phyloP scores from a whole-genome alignment of 2,113 vertebrate species.

The Micronycteris hirsuta region DNA sequence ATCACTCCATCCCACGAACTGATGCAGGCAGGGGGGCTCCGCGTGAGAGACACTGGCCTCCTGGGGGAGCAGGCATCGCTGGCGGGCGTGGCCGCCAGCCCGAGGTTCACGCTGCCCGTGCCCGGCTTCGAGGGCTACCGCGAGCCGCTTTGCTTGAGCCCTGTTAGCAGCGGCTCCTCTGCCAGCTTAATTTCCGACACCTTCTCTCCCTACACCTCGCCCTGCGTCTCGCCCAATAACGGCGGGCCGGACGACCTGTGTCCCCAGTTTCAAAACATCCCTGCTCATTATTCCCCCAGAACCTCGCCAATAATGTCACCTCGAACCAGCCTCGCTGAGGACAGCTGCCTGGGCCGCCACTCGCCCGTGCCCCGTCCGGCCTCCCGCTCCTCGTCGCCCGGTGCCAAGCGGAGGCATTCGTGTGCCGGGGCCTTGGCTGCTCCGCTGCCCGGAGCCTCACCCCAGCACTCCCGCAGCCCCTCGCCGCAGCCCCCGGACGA shows the following conservation, averaged over 20 bases:
- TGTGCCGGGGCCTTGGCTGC: slow-evolving; percentile 88
- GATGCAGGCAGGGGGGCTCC: slow-evolving; percentile 87
- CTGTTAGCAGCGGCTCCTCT: slow-evolving; percentile 98
- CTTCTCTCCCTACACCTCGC: slow-evolving; percentile 94
- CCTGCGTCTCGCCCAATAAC: slow-evolving; percentile 97
- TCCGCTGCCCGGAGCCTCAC: slow-evolving; percentile 83
- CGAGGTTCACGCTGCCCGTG: slow-evolving; percentile 93
- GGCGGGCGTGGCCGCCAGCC: slow-evolving; percentile 83
- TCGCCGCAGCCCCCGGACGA: slow-evolving; percentile 91
- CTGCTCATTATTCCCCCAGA: slow-evolving; percentile 93
- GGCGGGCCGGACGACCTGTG: slow-evolving; percentile 93
- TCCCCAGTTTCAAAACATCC: slow-evolving; percentile 96
- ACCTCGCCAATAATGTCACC: slow-evolving; percentile 97
- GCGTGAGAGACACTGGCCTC: slow-evolving; percentile 88
- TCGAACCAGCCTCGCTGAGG: slow-evolving; percentile 89
- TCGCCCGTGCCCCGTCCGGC: slow-evolving; percentile 92
- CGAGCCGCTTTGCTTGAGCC: slow-evolving; percentile 97
- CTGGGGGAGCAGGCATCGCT: slow-evolving; percentile 84
- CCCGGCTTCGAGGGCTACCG: slow-evolving; percentile 95
- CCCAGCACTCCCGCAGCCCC: slow-evolving; percentile 91
- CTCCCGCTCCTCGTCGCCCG: slow-evolving; percentile 94
- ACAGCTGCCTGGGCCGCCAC: slow-evolving; percentile 88
- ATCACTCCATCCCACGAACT: slow-evolving; percentile 98
- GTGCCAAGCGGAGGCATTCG: slow-evolving; percentile 95
- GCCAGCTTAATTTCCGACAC: slow-evolving; percentile 99